Evolutionary conservation across 2,113 vertebrate genomes (phyloP), one percentile per base, ranked within the genome.

Genomic region (Prunella fulvescens): DNA sequence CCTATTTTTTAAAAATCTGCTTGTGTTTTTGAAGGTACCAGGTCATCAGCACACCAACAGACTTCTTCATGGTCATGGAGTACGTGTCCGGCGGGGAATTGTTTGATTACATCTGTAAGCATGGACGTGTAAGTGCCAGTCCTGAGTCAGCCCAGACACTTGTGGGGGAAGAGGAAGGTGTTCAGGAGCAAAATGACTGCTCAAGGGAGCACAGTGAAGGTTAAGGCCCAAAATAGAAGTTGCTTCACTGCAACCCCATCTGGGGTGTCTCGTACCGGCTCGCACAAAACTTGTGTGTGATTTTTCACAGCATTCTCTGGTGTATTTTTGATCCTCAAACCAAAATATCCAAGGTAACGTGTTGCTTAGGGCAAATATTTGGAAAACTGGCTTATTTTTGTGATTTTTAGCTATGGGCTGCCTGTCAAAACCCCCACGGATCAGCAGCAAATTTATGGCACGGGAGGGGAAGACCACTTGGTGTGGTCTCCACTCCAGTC

Each of bases 1-100:
- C 3, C 2, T 17, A 7, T 37, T 67, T 53, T 71, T 58, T 87
- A 29, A 15, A 44, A 65, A 77, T 57, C 69, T 10, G 1, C 70
- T 57, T 88, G 67, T 92, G 24, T 93, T 92, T 92, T 92, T 91
- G 90, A 94, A 99, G 99, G 96, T 99, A 99, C 97, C 99, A 99
- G 97, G 99, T 99, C 94, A 99, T 99, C 97, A 99, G 99, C 91
- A 99, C 99, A 0, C 99, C 99, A 7, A 99, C 99, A 11, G 99
- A 99, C 91, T 99, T 99, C 98, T 99, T 99, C 97, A 99, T 99
- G 99, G 99, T 99, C 45, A 99, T 99, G 99, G 99, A 99, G 73
- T 99, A 99, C 12, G 99, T 99, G 56, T 99, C 99, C 5, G 99
- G 99, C 7, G 99, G 99, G 23, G 99, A 99, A 96, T 97, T 99